Evolutionary conservation across 1,140 invertebrate genomes (phyloP).

Genomic region (Heliconius hermathena): DNA sequence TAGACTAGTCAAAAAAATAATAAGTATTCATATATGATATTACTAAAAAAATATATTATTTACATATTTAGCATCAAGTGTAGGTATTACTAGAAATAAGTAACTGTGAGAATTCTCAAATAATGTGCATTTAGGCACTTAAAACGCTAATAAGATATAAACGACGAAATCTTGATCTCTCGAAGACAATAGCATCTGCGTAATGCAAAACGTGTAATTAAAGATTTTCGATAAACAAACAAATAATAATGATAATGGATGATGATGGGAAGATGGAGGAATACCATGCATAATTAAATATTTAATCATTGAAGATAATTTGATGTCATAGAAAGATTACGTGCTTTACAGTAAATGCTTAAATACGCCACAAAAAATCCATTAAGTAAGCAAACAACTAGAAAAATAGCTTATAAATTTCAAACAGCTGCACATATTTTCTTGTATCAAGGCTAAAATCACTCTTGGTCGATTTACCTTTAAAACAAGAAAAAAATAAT

Average conservation of each 20-base stretch:
- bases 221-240: slow-evolving; percentile 27
- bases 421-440: too few species aligned
- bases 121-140: slow-evolving; percentile 21
- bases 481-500: too few species aligned
- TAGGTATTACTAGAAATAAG: neutral
- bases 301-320: neutral
- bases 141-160: slow-evolving; percentile 26
- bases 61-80: neutral
- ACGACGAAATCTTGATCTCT: slow-evolving; percentile 26
- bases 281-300: neutral
- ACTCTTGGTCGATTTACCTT: too few species aligned
- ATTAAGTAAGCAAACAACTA: too few species aligned
- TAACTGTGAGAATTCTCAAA: slow-evolving; percentile 32
- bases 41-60: neutral
- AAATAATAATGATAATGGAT: slow-evolving; percentile 15
- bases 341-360: too few species aligned
- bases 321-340: neutral
- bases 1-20: too few species aligned
- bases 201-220: slow-evolving; percentile 23
- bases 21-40: too few species aligned
- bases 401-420: too few species aligned
- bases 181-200: slow-evolving; percentile 22
- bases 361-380: too few species aligned
- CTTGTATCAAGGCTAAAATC: too few species aligned
- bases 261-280: neutral